phyloP scores from a whole-genome alignment of 2,797 vertebrate genomes.

The Megaceryle alcyon region DNA sequence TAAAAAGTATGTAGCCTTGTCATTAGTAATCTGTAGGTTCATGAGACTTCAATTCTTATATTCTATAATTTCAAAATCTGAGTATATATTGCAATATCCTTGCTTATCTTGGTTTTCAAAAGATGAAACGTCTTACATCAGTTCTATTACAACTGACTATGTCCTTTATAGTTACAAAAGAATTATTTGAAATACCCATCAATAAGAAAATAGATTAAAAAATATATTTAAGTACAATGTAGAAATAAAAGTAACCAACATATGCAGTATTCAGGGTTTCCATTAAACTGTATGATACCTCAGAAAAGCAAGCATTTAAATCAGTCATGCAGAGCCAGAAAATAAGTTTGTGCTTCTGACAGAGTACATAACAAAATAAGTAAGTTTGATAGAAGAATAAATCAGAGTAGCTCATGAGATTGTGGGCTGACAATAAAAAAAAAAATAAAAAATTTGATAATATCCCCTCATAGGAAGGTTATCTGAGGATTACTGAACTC shows the following conservation, averaged over 20 bases:
- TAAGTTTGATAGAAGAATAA: not conserved
- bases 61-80: not conserved
- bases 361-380: not conserved
- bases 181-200: constrained; percentile 25
- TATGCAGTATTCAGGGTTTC: not conserved
- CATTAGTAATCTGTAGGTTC: not conserved
- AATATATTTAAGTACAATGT: not conserved
- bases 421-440: not conserved
- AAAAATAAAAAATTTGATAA: too few species aligned
- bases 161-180: constrained; percentile 3
- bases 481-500: not conserved
- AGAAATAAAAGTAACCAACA: not conserved
- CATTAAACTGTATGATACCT: constrained; percentile 10
- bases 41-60: not conserved
- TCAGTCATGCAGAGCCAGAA: not conserved
- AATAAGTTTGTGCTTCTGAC: constrained; percentile 16
- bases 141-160: not conserved
- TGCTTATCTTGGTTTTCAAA: constrained; percentile 1
- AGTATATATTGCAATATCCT: not conserved
- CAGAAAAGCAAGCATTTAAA: constrained; percentile 51
- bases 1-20: not conserved
- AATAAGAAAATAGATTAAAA: constrained; percentile 19
- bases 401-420: not conserved
- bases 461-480: not conserved
- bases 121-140: not conserved